phyloP scores from a whole-genome alignment of 2,113 vertebrate species.

The Rafetus swinhoei region DNA sequence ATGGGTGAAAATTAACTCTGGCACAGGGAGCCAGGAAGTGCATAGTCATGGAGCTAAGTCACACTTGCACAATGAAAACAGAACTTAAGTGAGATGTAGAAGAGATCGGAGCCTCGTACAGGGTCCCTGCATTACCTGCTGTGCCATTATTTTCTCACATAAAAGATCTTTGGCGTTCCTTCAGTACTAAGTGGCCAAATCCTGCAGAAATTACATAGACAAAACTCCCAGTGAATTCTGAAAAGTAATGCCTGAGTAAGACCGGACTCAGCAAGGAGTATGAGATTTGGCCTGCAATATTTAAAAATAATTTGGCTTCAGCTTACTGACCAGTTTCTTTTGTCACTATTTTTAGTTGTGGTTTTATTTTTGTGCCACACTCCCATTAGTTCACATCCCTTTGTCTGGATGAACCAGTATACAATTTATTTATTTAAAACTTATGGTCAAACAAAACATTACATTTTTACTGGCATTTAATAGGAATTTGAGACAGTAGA shows the following conservation, averaged over 20 bases:
- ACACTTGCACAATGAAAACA: not conserved
- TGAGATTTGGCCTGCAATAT: not conserved
- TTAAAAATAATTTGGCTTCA: conserved; percentile 29
- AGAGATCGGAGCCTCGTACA: not conserved
- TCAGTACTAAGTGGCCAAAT: not conserved
- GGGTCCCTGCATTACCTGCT: not conserved
- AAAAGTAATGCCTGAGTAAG: not conserved
- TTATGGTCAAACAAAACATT: not conserved
- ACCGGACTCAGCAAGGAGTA: not conserved
- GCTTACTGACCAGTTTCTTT: not conserved
- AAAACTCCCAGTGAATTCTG: not conserved
- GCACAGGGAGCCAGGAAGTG: not conserved
- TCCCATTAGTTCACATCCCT: not conserved
- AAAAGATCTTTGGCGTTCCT: not conserved
- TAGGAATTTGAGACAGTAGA: not conserved
- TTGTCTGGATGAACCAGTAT: not conserved
- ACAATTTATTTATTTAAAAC: not conserved
- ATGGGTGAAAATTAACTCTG: conserved; percentile 7
- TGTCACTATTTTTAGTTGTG: not conserved
- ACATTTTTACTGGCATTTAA: not conserved
- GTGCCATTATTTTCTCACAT: not conserved
- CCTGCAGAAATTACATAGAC: not conserved
- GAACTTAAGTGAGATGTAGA: not conserved
- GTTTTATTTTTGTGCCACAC: not conserved
- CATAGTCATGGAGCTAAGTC: not conserved